Evolutionary conservation across 1,140 invertebrate genomes (phyloP).

Genomic region (Leptinotarsa lineolata): DNA sequence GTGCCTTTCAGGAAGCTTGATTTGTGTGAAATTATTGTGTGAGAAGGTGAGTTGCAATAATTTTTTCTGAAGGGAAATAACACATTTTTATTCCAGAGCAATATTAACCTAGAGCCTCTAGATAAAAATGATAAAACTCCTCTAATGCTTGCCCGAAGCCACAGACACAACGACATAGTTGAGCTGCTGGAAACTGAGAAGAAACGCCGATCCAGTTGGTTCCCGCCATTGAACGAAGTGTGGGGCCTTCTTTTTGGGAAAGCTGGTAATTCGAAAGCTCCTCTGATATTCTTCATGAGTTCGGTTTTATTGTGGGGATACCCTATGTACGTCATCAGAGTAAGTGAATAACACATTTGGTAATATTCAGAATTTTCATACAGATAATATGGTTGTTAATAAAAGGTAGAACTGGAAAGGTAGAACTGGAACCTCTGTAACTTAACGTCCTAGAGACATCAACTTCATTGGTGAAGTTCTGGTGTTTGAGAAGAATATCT

Average conservation of each 20-base stretch:
- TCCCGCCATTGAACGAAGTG: conserved; percentile 83
- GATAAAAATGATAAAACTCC: conserved; percentile 93
- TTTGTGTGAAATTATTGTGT: conserved; percentile 79
- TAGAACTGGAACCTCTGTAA: too few species aligned
- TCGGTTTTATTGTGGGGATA: conserved; percentile 89
- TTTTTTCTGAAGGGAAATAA: background rate
- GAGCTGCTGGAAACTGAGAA: conserved; percentile 79
- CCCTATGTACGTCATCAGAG: conserved; percentile 88
- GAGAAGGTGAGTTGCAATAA: conserved; percentile 69
- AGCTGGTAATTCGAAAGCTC: conserved; percentile 86
- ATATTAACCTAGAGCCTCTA: conserved; percentile 79
- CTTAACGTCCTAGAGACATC: too few species aligned
- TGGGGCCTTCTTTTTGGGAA: conserved; percentile 90
- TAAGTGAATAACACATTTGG: conserved; percentile 53
- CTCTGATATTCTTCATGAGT: conserved; percentile 81
- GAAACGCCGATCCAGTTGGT: conserved; percentile 78
- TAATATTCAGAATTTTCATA: too few species aligned
- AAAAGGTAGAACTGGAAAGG: too few species aligned
- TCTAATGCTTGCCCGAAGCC: conserved; percentile 82
- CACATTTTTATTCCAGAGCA: conserved; percentile 63
- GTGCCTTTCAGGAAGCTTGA: conserved; percentile 85
- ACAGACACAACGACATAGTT: conserved; percentile 82
- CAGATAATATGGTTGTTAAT: too few species aligned
- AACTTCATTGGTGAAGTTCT: too few species aligned
- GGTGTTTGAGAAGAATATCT: too few species aligned